Conservation (phyloP, 1,140 invertebrate species). For the Eubasilissa regina region DNA sequence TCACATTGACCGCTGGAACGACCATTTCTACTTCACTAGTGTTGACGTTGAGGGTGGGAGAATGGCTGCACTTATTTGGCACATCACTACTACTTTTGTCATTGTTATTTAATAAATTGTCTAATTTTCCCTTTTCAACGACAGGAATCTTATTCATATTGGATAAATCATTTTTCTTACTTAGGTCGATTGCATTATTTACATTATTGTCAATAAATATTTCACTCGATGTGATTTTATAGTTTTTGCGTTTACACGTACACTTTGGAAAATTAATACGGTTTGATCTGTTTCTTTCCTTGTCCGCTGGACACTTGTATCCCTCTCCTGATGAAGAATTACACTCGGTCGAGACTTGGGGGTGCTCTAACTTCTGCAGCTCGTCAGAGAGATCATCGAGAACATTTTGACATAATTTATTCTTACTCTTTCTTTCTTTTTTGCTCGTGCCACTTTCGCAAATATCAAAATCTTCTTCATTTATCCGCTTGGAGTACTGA, state of each 20-base stretch:
- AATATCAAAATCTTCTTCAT: constrained; percentile 71
- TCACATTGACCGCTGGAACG: constrained; percentile 68
- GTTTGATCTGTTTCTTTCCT: constrained; percentile 59
- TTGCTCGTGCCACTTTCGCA: constrained; percentile 63
- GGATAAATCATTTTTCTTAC: constrained; percentile 56
- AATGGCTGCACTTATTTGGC: constrained; percentile 65
- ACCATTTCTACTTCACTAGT: constrained; percentile 44
- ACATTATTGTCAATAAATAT: constrained; percentile 58
- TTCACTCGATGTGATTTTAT: constrained; percentile 54
- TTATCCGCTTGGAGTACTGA: constrained; percentile 74
- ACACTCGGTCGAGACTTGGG: constrained; percentile 55
- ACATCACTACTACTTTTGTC: constrained; percentile 68
- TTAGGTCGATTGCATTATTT: constrained; percentile 53
- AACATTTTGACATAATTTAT: constrained; percentile 37
- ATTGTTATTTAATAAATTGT: constrained; percentile 69
- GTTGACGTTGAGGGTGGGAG: constrained; percentile 37
- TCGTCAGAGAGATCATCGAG: constrained; percentile 34
- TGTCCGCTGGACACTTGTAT: neutral
- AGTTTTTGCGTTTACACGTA: constrained; percentile 67
- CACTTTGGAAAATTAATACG: constrained; percentile 68
- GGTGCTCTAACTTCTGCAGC: constrained; percentile 63
- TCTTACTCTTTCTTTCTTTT: constrained; percentile 39
- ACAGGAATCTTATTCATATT: constrained; percentile 47
- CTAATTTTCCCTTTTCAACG: constrained; percentile 47
- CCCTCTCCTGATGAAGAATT: neutral